These are phyloP conservation scores for Phylloscopus collybita DNA, from an alignment of 2,797 vertebrate species.

Conservation along the genomic window DNA sequence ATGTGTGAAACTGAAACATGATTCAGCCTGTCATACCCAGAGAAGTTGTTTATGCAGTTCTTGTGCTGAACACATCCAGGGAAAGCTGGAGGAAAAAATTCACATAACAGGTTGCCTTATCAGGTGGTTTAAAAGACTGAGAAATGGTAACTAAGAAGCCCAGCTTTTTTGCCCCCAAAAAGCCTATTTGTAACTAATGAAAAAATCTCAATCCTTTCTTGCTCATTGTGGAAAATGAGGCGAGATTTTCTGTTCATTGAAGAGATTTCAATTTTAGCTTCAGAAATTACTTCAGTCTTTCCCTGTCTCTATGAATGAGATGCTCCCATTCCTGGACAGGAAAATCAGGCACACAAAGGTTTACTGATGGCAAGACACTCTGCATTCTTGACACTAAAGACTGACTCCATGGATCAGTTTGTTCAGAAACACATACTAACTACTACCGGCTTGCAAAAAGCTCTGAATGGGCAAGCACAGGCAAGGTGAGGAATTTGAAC, in stretches of 20 bases:
- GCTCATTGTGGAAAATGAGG: neutral
- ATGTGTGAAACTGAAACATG: neutral
- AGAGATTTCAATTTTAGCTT: neutral
- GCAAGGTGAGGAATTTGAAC: neutral
- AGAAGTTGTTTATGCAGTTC: neutral
- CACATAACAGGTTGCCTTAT: neutral
- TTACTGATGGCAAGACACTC: neutral
- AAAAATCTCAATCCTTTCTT: neutral
- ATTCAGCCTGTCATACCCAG: neutral
- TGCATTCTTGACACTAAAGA: neutral
- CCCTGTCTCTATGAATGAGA: neutral
- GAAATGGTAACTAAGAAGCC: neutral
- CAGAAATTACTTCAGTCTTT: neutral
- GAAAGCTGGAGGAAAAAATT: neutral
- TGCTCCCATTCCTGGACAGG: neutral
- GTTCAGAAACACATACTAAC: neutral
- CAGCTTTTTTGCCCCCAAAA: neutral
- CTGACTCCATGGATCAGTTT: neutral
- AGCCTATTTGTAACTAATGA: neutral
- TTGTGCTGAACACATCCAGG: neutral
- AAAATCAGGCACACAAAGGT: neutral
- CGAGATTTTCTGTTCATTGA: neutral
- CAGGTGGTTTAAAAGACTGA: neutral
- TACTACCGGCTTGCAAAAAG: neutral
- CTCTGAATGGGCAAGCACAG: neutral